Evolutionary conservation across 2,888 invertebrate species (phyloP), one percentile per base, ranked within the genome.

Genomic region (Ctenicera cuprea): DNA sequence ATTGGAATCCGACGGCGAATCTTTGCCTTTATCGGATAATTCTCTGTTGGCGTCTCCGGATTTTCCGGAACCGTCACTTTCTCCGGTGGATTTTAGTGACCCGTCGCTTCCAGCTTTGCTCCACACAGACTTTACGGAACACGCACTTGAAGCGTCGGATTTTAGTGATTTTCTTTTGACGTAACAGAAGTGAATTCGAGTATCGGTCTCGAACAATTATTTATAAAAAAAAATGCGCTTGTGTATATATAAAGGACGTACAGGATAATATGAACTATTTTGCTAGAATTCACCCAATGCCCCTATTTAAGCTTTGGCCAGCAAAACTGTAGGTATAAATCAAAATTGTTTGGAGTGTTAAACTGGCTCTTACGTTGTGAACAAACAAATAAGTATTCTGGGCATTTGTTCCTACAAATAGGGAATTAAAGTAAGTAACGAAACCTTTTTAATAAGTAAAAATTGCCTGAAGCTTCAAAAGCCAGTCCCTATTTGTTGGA

Each of bases 1-100:
- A 38, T 83, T 91, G 71, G 91, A 91, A 78, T 91, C 90, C 12
- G 91, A 92, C 80, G 90, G 90, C 5, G 91, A 91, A 76, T 90
- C 90, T 38, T 81, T 91, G 59, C 88, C 84, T 11, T 76, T 90
- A 78, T 90, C 90, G 18, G 90, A 90, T 73, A 86, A 90, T 66
- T 91, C 91, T 12, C 85, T 90, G 73, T 79, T 88, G 75, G 88
- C 89, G 3, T 85, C 89, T 1, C 88, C 90, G 0, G 86, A 86
- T 79, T 87, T 85, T 78, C 87, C 85, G 33, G 87, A 86, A 45
- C 88, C 91, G 70, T 90, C 90, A 4, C 85, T 91, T 16, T 90
- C 90, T 48, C 91, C 91, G 0, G 91, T 91, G 79, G 90, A 91
- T 80, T 87, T 86, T 73, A 82, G 83, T 14, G 86, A 87, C 78